Evolutionary conservation across 2,888 invertebrate genomes (phyloP).

Genomic region (Alloplasta piceator): DNA sequence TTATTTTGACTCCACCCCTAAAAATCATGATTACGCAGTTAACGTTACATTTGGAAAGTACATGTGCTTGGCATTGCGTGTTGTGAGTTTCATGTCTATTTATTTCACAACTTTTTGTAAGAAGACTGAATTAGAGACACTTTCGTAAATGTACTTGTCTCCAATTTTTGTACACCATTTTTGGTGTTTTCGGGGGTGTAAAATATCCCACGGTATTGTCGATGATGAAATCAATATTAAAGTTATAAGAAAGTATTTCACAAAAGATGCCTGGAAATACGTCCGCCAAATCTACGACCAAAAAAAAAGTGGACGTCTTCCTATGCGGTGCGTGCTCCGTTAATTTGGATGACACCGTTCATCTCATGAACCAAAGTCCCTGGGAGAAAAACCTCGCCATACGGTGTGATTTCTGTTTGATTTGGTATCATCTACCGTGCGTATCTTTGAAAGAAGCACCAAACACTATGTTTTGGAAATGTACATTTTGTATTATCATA

Average conservation of each 20-base stretch:
- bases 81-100: no score
- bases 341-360: constrained; percentile 2
- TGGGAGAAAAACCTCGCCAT: background rate
- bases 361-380: background rate
- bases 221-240: constrained; percentile 26
- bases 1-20: no score
- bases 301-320: background rate
- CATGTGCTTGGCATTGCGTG: no score
- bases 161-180: no score
- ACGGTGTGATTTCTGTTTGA: constrained; percentile 28
- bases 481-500: background rate
- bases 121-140: no score
- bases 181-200: no score
- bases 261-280: constrained; percentile 16
- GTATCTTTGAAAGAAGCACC: background rate
- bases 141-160: no score
- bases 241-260: constrained; percentile 19
- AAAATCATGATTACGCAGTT: no score
- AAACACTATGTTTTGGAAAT: constrained; percentile 24
- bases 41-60: no score
- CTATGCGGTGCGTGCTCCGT: background rate
- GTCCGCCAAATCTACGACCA: background rate
- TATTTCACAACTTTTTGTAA: no score
- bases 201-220: constrained; percentile 19
- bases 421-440: constrained; percentile 33